Evolutionary conservation across 2,113 vertebrate species (phyloP).

Genomic region (Plecturocebus donacophilus): DNA sequence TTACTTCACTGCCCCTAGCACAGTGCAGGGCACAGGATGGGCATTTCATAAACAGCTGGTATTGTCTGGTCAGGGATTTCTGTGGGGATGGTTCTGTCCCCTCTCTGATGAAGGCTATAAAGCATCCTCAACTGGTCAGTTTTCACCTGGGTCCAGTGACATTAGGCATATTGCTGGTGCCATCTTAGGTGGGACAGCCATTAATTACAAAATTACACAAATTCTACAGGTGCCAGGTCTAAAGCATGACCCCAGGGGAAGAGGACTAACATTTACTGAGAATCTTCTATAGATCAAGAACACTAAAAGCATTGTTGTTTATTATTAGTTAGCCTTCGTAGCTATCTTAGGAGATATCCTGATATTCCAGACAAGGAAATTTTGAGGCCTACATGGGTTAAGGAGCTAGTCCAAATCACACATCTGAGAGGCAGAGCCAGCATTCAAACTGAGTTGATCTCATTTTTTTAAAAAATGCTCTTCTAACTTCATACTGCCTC

Average conservation of each 20-base stretch:
- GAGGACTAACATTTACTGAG: background rate
- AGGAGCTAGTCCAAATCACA: background rate
- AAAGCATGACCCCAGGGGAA: background rate
- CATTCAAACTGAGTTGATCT: background rate
- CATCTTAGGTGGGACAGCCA: background rate
- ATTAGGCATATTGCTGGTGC: background rate
- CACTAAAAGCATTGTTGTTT: no score
- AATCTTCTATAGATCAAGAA: background rate
- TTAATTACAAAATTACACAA: background rate
- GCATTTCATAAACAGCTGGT: accelerated
- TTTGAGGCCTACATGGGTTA: background rate
- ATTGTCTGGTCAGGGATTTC: background rate
- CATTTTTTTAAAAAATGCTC: background rate
- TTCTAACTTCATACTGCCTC: background rate
- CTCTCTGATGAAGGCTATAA: background rate
- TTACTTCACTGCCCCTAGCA: background rate
- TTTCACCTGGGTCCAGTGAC: no score
- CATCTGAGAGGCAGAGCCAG: background rate
- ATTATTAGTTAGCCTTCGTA: background rate
- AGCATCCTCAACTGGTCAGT: background rate
- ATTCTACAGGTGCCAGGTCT: background rate
- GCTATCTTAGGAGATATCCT: background rate
- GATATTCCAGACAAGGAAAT: background rate
- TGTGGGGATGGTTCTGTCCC: accelerated
- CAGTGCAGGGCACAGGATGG: no score